Evolutionary conservation across 2,888 invertebrate genomes (phyloP).

Genomic region (Beris chalybata): DNA sequence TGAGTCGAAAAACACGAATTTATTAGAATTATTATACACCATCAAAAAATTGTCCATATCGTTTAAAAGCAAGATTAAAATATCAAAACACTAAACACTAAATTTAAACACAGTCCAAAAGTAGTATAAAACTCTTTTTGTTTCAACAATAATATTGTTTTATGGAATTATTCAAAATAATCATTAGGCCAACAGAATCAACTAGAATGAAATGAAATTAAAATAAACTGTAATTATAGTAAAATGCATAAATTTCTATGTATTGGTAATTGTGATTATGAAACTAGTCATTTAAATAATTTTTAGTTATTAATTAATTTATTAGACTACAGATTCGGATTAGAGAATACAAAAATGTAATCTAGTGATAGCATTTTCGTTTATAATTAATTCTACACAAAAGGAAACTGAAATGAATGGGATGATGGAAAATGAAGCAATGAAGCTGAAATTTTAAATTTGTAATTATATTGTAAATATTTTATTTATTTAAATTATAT

Average conservation of each 20-base stretch:
- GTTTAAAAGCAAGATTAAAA: too few species aligned
- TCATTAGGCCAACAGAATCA: too few species aligned
- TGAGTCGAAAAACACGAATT: too few species aligned
- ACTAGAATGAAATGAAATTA: background rate
- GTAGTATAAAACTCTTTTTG: too few species aligned
- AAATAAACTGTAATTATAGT: slow-evolving; percentile 3
- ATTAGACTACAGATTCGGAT: background rate
- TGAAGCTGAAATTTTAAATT: slow-evolving; percentile 3
- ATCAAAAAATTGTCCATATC: too few species aligned
- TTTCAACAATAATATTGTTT: too few species aligned
- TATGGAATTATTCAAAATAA: too few species aligned
- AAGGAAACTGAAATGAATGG: background rate
- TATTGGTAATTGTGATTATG: slow-evolving; percentile 37
- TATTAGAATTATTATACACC: too few species aligned
- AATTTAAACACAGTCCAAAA: too few species aligned
- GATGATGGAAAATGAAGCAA: background rate
- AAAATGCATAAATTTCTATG: slow-evolving; percentile 34
- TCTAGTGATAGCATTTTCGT: slow-evolving; percentile 22
- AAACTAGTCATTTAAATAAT: slow-evolving; percentile 33
- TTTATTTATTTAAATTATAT: slow-evolving; percentile 29
- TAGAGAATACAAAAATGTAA: slow-evolving; percentile 3
- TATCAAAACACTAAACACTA: too few species aligned
- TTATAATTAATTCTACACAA: background rate
- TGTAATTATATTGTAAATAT: slow-evolving; percentile 27
- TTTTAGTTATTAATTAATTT: background rate